phyloP scores from a whole-genome alignment of 2,113 vertebrate species.

The Cottus gobio region DNA sequence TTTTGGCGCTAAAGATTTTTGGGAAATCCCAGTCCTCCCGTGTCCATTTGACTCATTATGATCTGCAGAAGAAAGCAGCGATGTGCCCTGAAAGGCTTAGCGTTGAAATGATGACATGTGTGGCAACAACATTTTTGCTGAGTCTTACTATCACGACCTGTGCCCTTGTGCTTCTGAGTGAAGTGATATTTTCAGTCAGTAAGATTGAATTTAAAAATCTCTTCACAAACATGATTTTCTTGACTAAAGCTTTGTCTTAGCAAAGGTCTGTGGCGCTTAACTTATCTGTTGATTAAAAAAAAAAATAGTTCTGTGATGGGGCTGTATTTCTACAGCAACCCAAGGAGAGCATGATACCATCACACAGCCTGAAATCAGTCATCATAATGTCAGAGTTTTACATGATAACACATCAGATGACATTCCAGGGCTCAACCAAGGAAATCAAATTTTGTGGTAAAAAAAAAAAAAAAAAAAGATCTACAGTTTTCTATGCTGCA shows the following conservation, averaged over 20 bases:
- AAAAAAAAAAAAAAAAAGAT: slow-evolving; percentile 18
- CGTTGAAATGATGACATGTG: slow-evolving; percentile 41
- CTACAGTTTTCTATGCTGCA: slow-evolving; percentile 25
- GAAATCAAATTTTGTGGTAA: not conserved
- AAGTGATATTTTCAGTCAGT: slow-evolving; percentile 55
- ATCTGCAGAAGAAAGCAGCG: slow-evolving; percentile 12
- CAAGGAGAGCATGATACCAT: slow-evolving; percentile 3
- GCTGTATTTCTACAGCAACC: slow-evolving; percentile 56
- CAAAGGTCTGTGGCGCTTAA: slow-evolving; percentile 21
- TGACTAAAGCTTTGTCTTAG: slow-evolving; percentile 22
- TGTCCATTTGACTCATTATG: not conserved
- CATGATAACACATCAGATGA: slow-evolving; percentile 16
- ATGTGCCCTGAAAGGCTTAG: slow-evolving; percentile 23
- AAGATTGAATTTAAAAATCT: not conserved
- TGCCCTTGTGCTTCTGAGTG: slow-evolving; percentile 29
- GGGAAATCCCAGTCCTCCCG: not conserved
- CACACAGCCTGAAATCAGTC: slow-evolving; percentile 33
- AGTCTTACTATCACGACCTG: not conserved
- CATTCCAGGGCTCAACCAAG: not conserved
- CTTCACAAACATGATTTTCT: slow-evolving; percentile 17
- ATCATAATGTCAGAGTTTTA: slow-evolving; percentile 29
- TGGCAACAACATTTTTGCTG: slow-evolving; percentile 42
- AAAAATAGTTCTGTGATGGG: slow-evolving; percentile 21
- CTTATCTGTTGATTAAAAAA: not conserved
- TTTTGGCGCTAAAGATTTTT: slow-evolving; percentile 1